Percentiles rank a stretch among this genome's conserved stretches.
Evolutionary conservation across 2,888 invertebrate genomes (phyloP).

Genomic region (Nephrotoma appendiculata): DNA sequence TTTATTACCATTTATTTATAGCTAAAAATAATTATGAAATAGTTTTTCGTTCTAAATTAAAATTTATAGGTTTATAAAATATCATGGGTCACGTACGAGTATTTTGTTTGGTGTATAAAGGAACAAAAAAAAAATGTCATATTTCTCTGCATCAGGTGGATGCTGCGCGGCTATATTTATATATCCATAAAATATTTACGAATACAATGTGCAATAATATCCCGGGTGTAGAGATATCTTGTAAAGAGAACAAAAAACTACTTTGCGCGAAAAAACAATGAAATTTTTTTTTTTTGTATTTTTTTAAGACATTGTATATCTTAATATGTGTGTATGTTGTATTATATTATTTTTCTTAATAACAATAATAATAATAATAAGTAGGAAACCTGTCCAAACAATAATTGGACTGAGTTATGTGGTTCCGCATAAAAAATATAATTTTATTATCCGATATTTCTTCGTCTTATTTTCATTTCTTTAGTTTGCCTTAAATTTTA

Average conservation of each 20-base stretch:
- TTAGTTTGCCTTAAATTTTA: background rate
- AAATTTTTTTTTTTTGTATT: background rate
- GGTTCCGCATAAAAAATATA: constrained; percentile 3
- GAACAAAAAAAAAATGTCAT: background rate
- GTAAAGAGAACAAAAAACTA: background rate
- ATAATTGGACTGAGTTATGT: constrained; percentile 3
- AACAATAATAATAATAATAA: constrained; percentile 1
- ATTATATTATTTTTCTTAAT: background rate
- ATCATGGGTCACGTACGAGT: background rate
- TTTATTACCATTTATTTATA: background rate
- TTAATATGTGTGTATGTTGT: background rate
- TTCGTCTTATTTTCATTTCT: background rate
- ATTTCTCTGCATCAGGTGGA: background rate
- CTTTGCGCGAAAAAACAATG: background rate
- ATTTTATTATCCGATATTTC: constrained; percentile 1
- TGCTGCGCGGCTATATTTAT: background rate
- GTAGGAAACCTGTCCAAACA: constrained; percentile 3
- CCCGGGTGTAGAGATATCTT: background rate
- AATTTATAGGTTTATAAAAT: background rate
- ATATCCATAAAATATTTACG: no score
- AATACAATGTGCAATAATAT: background rate
- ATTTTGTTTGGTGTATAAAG: background rate
- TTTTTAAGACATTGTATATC: background rate
- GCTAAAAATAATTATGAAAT: background rate
- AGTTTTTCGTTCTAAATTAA: background rate